Conservation (phyloP, 2,888 invertebrate species). For the Dysmachus trigonus region DNA sequence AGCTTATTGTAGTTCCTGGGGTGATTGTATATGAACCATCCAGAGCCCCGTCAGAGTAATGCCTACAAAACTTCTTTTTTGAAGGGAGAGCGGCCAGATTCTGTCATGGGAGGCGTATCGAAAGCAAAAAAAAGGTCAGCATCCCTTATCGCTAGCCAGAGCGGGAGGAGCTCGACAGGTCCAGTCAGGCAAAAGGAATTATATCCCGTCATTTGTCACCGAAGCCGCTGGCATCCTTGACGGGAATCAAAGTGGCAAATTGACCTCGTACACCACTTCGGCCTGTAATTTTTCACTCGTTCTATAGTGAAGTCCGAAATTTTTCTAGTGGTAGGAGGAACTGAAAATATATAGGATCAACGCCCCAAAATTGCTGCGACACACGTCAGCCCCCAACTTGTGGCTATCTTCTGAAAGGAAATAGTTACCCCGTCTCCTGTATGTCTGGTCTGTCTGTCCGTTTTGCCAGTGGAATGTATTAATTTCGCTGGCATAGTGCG, state of each 20-base stretch:
- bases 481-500: neutral
- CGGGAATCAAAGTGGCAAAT: slow-evolving; percentile 30
- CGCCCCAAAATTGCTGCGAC: neutral
- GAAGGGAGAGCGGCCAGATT: no score
- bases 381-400: neutral
- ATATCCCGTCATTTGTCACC: slow-evolving; percentile 20
- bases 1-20: neutral
- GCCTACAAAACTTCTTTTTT: neutral
- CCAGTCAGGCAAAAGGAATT: neutral
- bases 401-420: neutral
- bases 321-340: neutral
- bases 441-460: neutral
- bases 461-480: neutral
- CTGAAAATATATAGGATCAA: neutral
- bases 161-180: neutral
- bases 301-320: neutral
- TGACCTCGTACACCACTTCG: neutral
- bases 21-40: neutral
- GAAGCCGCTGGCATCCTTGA: slow-evolving; percentile 1
- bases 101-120: neutral
- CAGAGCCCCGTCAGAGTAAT: neutral
- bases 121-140: neutral
- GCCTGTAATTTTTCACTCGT: neutral
- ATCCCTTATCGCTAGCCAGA: neutral
- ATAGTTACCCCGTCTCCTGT: neutral